Evolutionary conservation across 2,113 vertebrate species (phyloP).

Genomic region (Hemibagrus wyckioides): DNA sequence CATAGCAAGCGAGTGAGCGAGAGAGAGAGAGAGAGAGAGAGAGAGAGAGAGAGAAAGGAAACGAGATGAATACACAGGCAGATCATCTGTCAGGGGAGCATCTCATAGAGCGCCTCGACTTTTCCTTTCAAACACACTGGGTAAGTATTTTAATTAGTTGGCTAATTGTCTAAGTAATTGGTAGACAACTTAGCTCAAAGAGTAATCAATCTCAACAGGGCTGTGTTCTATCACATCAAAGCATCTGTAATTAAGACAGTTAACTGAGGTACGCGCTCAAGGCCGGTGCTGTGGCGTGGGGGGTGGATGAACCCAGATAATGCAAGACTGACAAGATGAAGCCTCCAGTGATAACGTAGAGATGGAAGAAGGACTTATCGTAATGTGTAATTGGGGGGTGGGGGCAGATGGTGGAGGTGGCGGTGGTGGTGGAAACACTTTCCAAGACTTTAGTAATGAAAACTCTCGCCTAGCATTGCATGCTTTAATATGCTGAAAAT

Average conservation of each 20-base stretch:
- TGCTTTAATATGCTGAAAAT: constrained; percentile 28
- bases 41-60: constrained; percentile 9
- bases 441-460: constrained; percentile 33
- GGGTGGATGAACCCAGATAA: constrained; percentile 74
- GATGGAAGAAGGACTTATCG: constrained; percentile 23
- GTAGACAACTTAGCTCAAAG: constrained; percentile 98
- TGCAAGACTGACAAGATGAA: constrained; percentile 63
- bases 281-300: constrained; percentile 69
- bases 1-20: neutral
- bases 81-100: constrained; percentile 83
- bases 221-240: constrained; percentile 97
- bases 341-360: constrained; percentile 60
- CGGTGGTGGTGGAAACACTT: neutral
- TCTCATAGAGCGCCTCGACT: constrained; percentile 74
- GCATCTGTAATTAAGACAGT: constrained; percentile 95
- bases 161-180: constrained; percentile 99
- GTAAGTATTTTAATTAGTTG: constrained; percentile 99
- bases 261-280: constrained; percentile 78
- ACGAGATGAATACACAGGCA: constrained; percentile 71
- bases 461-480: neutral
- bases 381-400: neutral
- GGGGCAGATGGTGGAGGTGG: neutral
- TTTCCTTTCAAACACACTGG: constrained; percentile 91
- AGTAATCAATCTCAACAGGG: constrained; percentile 99
- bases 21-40: neutral